Evolutionary conservation across 2,113 vertebrate genomes (phyloP).

Genomic region (Clarias batrachus): DNA sequence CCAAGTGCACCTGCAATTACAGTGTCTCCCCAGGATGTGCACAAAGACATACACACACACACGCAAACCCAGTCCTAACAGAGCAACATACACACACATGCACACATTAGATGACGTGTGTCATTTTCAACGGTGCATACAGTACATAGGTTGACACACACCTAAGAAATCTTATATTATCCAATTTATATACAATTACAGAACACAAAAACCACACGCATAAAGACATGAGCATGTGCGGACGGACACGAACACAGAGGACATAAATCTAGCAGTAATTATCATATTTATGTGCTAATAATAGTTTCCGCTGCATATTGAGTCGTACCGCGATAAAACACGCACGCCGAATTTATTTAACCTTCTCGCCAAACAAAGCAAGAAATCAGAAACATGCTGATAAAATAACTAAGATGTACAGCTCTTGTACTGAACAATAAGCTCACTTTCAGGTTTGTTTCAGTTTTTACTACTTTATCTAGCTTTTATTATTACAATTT

Average conservation of each 20-base stretch:
- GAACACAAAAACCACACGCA: too few relatives aligned
- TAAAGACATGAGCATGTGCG: too few relatives aligned
- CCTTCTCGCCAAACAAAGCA: neutral
- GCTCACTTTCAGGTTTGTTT: neutral
- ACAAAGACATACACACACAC: neutral
- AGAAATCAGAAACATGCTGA: neutral
- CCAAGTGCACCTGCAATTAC: conserved; percentile 59
- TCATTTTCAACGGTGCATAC: too few relatives aligned
- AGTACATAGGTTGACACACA: too few relatives aligned
- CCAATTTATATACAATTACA: too few relatives aligned
- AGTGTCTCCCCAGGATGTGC: neutral
- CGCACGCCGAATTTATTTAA: neutral
- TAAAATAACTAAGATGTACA: neutral
- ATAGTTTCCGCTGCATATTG: neutral
- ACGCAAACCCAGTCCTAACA: conserved; percentile 17
- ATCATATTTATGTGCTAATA: neutral
- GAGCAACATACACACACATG: neutral
- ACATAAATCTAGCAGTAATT: neutral
- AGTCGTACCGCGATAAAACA: neutral
- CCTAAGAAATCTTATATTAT: too few relatives aligned
- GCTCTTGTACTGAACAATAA: neutral
- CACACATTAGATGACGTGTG: too few relatives aligned
- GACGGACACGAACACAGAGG: neutral
- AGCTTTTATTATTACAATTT: neutral
- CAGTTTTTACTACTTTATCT: neutral